These are phyloP conservation scores for Euplagia quadripunctaria DNA, from an alignment of 2,888 invertebrate genomes.

Conservation along the genomic window DNA sequence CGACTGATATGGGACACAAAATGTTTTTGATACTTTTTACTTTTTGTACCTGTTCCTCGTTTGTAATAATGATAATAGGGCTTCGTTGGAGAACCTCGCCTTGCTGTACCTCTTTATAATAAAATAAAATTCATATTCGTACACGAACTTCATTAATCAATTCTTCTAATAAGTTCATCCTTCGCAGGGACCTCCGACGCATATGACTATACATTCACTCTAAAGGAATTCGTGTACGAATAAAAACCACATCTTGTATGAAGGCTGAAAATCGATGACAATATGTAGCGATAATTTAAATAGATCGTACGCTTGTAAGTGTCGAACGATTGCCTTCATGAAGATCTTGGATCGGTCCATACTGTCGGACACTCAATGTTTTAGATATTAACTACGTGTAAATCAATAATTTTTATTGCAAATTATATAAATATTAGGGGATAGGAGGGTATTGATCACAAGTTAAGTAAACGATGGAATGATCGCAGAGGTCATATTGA, in stretches of 20 bases:
- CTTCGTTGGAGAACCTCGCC: conserved; percentile 74
- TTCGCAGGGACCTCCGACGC: conserved; percentile 39
- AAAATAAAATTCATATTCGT: conserved; percentile 61
- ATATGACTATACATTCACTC: conserved; percentile 31
- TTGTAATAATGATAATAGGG: conserved; percentile 71
- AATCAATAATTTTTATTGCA: conserved; percentile 43
- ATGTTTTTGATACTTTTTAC: conserved; percentile 85
- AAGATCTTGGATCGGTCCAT: conserved; percentile 58
- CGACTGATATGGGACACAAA: conserved; percentile 87
- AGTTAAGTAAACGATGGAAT: conserved; percentile 41
- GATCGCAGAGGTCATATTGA: conserved; percentile 55
- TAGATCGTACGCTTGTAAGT: conserved; percentile 56
- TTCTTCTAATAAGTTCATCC: conserved; percentile 39
- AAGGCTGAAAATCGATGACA: conserved; percentile 72
- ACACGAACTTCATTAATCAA: conserved; percentile 68
- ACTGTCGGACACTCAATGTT: conserved; percentile 55
- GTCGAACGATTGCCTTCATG: conserved; percentile 60
- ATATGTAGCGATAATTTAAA: conserved; percentile 72
- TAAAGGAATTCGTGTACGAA: conserved; percentile 72
- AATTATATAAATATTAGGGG: conserved; percentile 44
- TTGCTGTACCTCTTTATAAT: conserved; percentile 69
- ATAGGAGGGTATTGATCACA: conserved; percentile 43
- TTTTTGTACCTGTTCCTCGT: conserved; percentile 81
- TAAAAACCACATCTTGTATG: conserved; percentile 60
- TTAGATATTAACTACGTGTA: conserved; percentile 49